Evolutionary conservation across 37 sponge, comb jelly and placozoan genomes (phyloP), one percentile per base, ranked within the genome.

Genomic region (Oopsacas minuta): DNA sequence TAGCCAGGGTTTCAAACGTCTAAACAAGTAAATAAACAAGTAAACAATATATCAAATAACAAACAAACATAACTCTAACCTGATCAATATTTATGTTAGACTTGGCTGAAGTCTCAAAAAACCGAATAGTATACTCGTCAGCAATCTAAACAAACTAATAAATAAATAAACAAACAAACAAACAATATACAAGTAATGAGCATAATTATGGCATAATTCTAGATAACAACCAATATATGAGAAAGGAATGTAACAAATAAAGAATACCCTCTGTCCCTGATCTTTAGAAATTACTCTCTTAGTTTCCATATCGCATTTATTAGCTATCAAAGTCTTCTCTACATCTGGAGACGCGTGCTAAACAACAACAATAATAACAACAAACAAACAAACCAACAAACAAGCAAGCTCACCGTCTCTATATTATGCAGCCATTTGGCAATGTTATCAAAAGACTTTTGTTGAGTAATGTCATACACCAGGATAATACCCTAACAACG

Each of bases 341-440:
- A 96, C 97, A 52, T 93, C 95, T 23, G 92, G 81, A 28, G 94
- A 89, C n/a, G 97, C 97, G 86, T 96, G 94, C 97, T 96, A 53
- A 12, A 86, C 17, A 34, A 38, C 20, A 25, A 81, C 34, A 88
- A 42, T 15, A 42, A 42, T 15, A 42, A 42, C 15, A 34, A 81
- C 8, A 51, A 51, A 51, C 52, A 20, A 51, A 20, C 20, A 20
- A 51, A 22, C 22, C 22, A 22, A 22, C 20, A 51, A 51, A 22
- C 52, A 15, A 81, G 20, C 10, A 10, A 12, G 36, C 90, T 89
- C 37, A 96, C 97, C 53, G 91, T 91, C 61, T 92, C 93, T 38
- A 96, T 96, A 69, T 94, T 96, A 32, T 89, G 52, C 32, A 94
- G 87, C 97, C 97, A 96, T 38, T 93, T 92, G 49, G 90, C 86